Base-by-base conservation (phyloP, 2,113 vertebrate species). In the Solea solea region DNA sequence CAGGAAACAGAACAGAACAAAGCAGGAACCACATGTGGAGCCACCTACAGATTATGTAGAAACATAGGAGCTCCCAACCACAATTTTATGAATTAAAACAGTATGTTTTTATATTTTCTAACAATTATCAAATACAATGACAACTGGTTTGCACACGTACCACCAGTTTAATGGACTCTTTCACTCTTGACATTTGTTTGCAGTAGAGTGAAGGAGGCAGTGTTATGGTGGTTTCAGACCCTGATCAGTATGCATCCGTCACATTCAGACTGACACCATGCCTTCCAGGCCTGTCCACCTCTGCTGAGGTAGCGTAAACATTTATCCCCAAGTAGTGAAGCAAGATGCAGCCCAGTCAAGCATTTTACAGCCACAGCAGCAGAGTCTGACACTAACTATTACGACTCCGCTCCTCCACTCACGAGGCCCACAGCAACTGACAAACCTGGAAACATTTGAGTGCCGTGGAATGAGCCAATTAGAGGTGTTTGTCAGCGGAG, bases 401-500 rank as follows among this genome's bases (percentile, higher is more conserved):
- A 77, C 40, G 56, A 71, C 62, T 76, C 50, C 55, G 78, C 52
- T 72, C 64, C 72, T 81, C 52, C 49, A 67, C 78, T 67, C 60
- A 61, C 68, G 46, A 55, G 74, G 62, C 54, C 46, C 64, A 74
- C 44, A 73, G 80, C 72, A 81, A 54, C 73, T 76, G 52, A 58
- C 69, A 80, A 67, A 83, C 12, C 64, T 78, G 73, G 45, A 77
- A 69, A 69, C 45, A 71, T 82, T 69, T 78, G 64, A 78, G 72
- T 64, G 67, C 27, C 1, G 34, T 16, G 48, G 72, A 89, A 82
- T 49, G 58, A 88, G 77, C 75, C 78, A 85, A 86, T 91, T 86
- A 86, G 69, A 84, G 60, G 60, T 74, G 75, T 86, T 78, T 82
- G 80, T 74, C 67, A 71, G 42, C 25, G 61, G 60, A 80, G 39